Base-by-base conservation (phyloP, 2,888 invertebrate genomes). In the Netelia virgata region DNA sequence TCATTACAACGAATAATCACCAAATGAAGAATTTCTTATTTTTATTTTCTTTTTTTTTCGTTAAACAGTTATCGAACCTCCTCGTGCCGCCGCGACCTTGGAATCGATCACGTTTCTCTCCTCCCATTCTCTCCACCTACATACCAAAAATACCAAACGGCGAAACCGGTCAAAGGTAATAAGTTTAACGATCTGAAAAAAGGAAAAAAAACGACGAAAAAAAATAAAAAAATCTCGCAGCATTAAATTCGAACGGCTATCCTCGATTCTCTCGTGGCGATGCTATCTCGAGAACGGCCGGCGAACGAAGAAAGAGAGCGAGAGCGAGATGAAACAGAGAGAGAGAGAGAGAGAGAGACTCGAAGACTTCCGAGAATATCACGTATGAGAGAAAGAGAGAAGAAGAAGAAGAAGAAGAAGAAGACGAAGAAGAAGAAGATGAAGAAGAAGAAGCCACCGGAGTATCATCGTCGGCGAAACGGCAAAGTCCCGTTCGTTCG, bases 81-180 rank as follows among this genome's bases (percentile, higher is more conserved):
- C 53, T 73, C 68, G 79, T 79, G 79, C 63, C 41, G 61, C 68
- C 68, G 81, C 77, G 83, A 83, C 86, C 86, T 86, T 86, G 78
- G 74, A 70, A 84, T 82, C 70, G 81, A 73, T 82, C 81, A 86
- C 78, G 81, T 78, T 61, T 55, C 68, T 1, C 59, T n/a, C 61
- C 20, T 63, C 36, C 16, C 23, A 36, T 11, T 28, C 10, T 36
- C 6, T 6, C 36, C 5, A 50, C 43, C 28, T 43, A 50, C 63
- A 47, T 18, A 10, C 55, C 23, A 3, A 16, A 43, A 16, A 16
- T 14, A 72, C 36, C 14, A 8, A 28, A 23, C 28, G n/a, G 1
- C 20, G 6, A 36, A 28, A 63, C 28, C 74, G 50, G 28, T 74
- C 61, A 47, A 47, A 28, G 63, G 43, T 63, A 61, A 73, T 23